phyloP scores from a whole-genome alignment of 2,888 invertebrate species.

The Lithophane ornitopus region DNA sequence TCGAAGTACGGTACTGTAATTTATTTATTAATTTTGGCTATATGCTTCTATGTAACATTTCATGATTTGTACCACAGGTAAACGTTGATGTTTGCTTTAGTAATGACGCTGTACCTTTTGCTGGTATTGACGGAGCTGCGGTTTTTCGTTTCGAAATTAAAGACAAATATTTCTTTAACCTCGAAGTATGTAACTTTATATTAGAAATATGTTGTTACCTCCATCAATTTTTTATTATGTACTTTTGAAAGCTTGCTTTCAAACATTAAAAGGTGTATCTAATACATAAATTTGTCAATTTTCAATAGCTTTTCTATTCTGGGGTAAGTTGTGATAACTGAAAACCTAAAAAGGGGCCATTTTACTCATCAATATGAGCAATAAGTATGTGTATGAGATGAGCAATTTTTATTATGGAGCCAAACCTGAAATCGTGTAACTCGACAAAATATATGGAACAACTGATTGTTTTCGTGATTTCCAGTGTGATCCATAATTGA shows the following conservation, averaged over 20 bases:
- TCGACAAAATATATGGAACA: too few species aligned
- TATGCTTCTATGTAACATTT: slow-evolving; percentile 33
- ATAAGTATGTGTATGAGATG: too few species aligned
- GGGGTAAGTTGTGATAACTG: too few species aligned
- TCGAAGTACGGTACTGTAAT: slow-evolving; percentile 25
- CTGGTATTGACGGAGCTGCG: neutral
- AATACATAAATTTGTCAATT: neutral
- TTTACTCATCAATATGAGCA: too few species aligned
- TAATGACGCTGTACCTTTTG: neutral
- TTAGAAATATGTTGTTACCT: neutral
- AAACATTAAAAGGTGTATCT: neutral
- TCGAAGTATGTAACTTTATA: neutral
- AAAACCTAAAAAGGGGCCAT: too few species aligned
- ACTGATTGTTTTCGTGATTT: too few species aligned
- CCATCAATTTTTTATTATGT: neutral
- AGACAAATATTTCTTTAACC: slow-evolving; percentile 36
- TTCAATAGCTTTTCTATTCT: neutral
- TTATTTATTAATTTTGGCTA: slow-evolving; percentile 47
- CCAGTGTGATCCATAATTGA: too few species aligned
- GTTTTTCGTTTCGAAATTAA: slow-evolving; percentile 39
- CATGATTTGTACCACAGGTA: slow-evolving; percentile 26
- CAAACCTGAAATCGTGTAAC: too few species aligned
- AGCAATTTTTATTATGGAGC: too few species aligned
- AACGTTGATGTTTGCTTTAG: slow-evolving; percentile 16
- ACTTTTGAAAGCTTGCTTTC: neutral